Base-by-base conservation (phyloP, 2,797 vertebrate species). In the Galagoides demidoff region DNA sequence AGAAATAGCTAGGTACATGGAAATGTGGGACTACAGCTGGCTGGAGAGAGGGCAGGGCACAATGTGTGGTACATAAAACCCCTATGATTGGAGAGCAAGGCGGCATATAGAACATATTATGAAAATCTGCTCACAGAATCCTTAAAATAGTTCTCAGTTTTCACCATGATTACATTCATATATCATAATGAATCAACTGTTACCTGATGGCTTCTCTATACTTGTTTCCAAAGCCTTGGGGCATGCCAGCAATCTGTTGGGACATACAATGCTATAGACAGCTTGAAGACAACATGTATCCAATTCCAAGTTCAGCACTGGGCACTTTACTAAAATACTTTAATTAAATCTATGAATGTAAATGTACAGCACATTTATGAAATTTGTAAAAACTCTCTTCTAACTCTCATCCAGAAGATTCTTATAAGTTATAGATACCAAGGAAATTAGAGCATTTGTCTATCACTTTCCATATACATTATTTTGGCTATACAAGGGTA, bases 321-420 rank as follows among this genome's bases (percentile, higher is more conserved):
- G 27, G 37, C 61, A 37, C 14, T n/a, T 1, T 5, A 63, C 37
- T 37, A 84, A 85, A 61, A 81, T 16, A 25, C 74, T 81, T 70
- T 19, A 37, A 66, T 39, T 57, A 89, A 90, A 70, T 71, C 39
- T n/a, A 79, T 31, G 61, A 76, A 61, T 52, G 78, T 25, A 68
- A 49, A 43, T 49, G 66, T 39, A 43, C 1, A 85, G 77, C 25
- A 1, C 4, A 63, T 57, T 74, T 79, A 73, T 31, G 90, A 94
- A 92, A 74, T 91, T 55, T 34, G 55, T 22, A 68, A 82, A 74
- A 92, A 63, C 29, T 85, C 52, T 86, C 61, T 85, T 74, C 74
- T 95, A 82, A 94, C 6, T 70, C 94, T 68, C 79, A n/a, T 52
- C 37, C 55, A 20, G 93, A 96, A 81, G 88, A 87, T 97, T 96